phyloP scores from a whole-genome alignment of 2,888 invertebrate genomes.

The Sclerodermus sp. region DNA sequence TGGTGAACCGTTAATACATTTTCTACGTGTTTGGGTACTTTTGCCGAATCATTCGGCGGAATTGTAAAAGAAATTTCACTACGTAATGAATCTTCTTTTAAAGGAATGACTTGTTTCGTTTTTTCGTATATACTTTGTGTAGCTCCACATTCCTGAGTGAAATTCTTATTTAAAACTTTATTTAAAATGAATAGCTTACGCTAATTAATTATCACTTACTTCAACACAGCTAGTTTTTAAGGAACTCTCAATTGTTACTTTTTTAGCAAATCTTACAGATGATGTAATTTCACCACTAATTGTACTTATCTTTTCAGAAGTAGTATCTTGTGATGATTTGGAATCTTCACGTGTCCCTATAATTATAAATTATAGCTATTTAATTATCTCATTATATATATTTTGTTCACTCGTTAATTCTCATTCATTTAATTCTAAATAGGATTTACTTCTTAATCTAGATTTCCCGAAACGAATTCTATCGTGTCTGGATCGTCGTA shows the following conservation, averaged over 20 bases:
- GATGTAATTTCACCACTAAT: constrained; percentile 36
- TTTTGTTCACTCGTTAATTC: no score
- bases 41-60: no score
- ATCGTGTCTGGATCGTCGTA: constrained; percentile 40
- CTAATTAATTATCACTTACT: constrained; percentile 13
- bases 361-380: not conserved
- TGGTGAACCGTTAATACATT: not conserved
- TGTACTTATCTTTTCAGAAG: constrained; percentile 33
- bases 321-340: constrained; percentile 39
- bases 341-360: constrained; percentile 39
- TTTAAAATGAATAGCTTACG: no score
- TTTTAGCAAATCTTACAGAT: constrained; percentile 51
- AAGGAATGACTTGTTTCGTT: no score
- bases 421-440: no score
- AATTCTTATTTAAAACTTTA: no score
- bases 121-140: no score
- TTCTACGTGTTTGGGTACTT: not conserved
- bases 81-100: no score
- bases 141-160: no score
- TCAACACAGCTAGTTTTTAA: constrained; percentile 18
- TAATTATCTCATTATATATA: no score
- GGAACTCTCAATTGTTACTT: constrained; percentile 44
- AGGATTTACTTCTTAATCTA: constrained; percentile 33
- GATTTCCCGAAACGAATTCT: constrained; percentile 47
- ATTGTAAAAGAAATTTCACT: no score